phyloP scores from a whole-genome alignment of 2,888 invertebrate genomes.

The Drosophila cognata region DNA sequence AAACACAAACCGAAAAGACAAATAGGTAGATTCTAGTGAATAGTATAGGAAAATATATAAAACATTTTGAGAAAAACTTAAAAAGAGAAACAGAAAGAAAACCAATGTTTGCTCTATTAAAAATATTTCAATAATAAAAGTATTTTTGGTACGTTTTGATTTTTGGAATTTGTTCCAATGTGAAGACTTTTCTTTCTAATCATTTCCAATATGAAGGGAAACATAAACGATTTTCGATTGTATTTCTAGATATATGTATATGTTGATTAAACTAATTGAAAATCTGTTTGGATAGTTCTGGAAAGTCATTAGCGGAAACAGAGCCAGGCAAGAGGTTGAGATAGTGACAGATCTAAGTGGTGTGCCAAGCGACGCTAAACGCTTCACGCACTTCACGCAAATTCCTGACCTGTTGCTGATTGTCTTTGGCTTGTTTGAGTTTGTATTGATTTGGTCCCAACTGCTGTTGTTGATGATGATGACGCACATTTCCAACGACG shows the following conservation, averaged over 20 bases:
- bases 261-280: conserved; percentile 5
- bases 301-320: conserved; percentile 30
- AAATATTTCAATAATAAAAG: background rate
- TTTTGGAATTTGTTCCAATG: conserved; percentile 3
- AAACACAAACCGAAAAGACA: background rate
- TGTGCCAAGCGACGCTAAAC: conserved; percentile 28
- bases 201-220: conserved; percentile 6
- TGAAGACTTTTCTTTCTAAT: background rate
- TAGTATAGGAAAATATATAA: background rate
- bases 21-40: conserved; percentile 1
- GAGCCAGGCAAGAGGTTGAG: conserved; percentile 23
- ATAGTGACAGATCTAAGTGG: conserved; percentile 37
- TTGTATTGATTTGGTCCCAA: conserved; percentile 74
- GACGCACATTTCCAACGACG: conserved; percentile 57
- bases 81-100: background rate
- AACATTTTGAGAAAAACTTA: background rate
- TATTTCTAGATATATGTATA: background rate
- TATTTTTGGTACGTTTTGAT: background rate
- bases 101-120: background rate
- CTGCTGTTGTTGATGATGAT: conserved; percentile 53
- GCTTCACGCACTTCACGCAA: conserved; percentile 21
- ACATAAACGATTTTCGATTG: background rate
- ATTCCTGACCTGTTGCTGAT: conserved; percentile 83
- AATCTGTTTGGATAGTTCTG: conserved; percentile 6
- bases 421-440: conserved; percentile 76